Percentiles rank a stretch among this genome's conserved stretches.
These are phyloP conservation scores for Haliclona indistincta DNA, from an alignment of 37 sponge, comb jelly and placozoan species.

Conservation along the genomic window DNA sequence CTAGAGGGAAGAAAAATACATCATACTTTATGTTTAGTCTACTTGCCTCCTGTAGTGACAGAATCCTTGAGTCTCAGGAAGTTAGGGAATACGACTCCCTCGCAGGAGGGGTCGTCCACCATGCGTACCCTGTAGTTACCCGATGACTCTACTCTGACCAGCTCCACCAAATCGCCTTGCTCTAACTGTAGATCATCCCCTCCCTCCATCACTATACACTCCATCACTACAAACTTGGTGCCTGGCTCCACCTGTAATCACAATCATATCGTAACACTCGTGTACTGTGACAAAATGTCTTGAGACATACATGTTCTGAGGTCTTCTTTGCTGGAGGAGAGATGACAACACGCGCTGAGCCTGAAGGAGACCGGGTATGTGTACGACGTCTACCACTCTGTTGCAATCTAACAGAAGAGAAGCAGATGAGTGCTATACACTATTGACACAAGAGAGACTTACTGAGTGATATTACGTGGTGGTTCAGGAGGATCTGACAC, in stretches of 20 bases:
- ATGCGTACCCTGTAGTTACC: constrained; percentile 33
- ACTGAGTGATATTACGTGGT: not conserved
- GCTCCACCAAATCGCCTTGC: constrained; percentile 68
- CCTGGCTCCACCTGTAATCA: constrained; percentile 14
- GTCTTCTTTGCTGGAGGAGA: no score
- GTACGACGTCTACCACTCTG: no score
- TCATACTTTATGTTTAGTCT: constrained; percentile 22
- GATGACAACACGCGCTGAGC: no score
- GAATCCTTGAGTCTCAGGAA: constrained; percentile 41
- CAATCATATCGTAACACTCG: not conserved
- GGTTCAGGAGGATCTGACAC: not conserved
- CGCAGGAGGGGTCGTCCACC: constrained; percentile 19
- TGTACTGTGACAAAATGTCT: not conserved
- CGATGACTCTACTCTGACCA: constrained; percentile 30
- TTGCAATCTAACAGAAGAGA: no score
- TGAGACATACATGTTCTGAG: not conserved
- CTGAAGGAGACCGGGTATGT: no score
- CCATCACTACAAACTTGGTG: constrained; percentile 66
- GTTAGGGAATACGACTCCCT: constrained; percentile 43
- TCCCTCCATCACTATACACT: constrained; percentile 74
- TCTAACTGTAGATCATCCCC: constrained; percentile 59
- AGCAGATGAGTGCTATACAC: not conserved
- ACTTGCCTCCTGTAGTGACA: constrained; percentile 5
- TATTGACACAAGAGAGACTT: not conserved
- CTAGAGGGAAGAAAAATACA: constrained; percentile 15